Base-by-base conservation (phyloP, 1,140 invertebrate genomes). In the Andricus grossulariae region DNA sequence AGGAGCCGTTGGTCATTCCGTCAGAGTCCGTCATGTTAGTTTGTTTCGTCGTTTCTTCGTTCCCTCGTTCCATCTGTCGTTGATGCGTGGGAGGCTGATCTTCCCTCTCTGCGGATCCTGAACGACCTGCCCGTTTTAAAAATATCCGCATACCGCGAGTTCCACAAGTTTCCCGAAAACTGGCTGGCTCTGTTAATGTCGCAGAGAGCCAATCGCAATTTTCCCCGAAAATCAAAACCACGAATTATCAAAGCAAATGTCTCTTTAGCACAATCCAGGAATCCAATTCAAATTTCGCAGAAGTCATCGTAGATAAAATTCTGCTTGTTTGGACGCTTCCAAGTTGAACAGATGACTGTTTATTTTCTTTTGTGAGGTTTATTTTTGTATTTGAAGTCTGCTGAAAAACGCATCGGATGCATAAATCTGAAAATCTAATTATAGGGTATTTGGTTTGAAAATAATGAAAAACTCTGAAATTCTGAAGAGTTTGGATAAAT, bases 1-100 rank as follows among this genome's bases (percentile, higher is more conserved):
- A 90, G 90, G 81, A 90, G 86, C 85, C 77, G 81, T 84, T 88
- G 82, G 87, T 85, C 85, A 87, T 83, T 85, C 83, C 81, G 80
- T 86, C 83, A 81, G 60, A 66, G 81, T 82, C 78, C 75, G 74
- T 84, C 83, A 83, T 82, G 80, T 85, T 82, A 80, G 71, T 78
- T 45, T 74, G 72, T 82, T 82, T 88, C 76, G 76, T 81, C 80
- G 74, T 82, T 82, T 74, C 75, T 80, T 76, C 50, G 21, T 57
- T 25, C 55, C 55, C 18, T 19, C 8, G 16, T 71, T 49, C 50
- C 54, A 19, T 66, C 39, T 71, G 11, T 71, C 79, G 72, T 78
- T 80, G 80, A 75, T 50, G 81, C 79, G 82, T 83, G 82, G 80
- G 79, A 66, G 25, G 70, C 8, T 74, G 71, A 55, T 82, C 75